Base-by-base conservation (phyloP, 2,797 vertebrate species). In the Siniperca undulata region DNA sequence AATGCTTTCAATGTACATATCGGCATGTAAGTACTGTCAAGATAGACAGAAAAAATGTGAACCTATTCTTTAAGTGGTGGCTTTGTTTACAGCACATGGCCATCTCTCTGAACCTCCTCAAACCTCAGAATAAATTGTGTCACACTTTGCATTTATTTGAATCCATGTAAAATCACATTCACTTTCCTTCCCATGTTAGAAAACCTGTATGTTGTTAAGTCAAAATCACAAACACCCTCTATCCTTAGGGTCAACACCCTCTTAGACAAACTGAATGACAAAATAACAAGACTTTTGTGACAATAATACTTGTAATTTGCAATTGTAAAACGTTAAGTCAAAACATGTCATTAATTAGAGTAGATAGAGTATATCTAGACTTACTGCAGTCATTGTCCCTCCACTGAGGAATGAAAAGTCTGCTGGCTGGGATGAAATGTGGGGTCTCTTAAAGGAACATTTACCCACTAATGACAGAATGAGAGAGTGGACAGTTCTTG, bases 371-470 rank as follows among this genome's bases (percentile, higher is more conserved):
- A 59, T 14, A 80, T 53, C 19, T 42, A 34, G 16, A 44, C 27
- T 48, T 2, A n/a, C 19, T 62, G 24, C 77, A 62, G 79, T 56
- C 1, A 50, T 19, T 42, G 50, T 62, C 13, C 20, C 42, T 76
- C 66, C 60, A 34, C 0, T 7, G 59, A 70, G 42, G 50, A 70
- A 58, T 48, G 66, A 75, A 75, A 34, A 40, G 50, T 64, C 40
- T 62, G 27, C 22, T 64, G 40, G 34, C 34, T 58, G 30, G 20
- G 61, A n/a, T 40, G 13, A 16, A 68, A 34, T 34, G 34, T 34
- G 19, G 14, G 19, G 12, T 81, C 34, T 66, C 34, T 71, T 67
- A 53, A 74, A 81, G 42, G 46, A 44, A 30, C 44, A 72, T 60
- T 76, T 71, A 52, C 34, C 65, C 52, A 70, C 66, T 76, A 70